Evolutionary conservation across 1,140 invertebrate species (phyloP).

Genomic region (Drosophila fuyamai): DNA sequence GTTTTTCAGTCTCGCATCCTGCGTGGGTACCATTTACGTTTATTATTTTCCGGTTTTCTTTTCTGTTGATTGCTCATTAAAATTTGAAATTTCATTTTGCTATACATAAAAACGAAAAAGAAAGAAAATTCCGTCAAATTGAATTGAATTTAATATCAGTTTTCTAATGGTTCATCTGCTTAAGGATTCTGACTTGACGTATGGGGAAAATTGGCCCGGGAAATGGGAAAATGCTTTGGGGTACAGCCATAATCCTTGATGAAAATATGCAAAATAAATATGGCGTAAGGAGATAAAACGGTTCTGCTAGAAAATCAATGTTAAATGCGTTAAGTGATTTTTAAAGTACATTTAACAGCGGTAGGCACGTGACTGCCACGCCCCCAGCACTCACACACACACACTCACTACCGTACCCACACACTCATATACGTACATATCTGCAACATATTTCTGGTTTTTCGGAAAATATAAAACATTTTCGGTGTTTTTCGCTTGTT

Average conservation of each 20-base stretch:
- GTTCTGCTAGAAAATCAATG: slow-evolving; percentile 65
- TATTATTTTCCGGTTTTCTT: slow-evolving; percentile 64
- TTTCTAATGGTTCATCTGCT: slow-evolving; percentile 58
- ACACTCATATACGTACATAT: slow-evolving; percentile 15
- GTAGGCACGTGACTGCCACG: slow-evolving; percentile 30
- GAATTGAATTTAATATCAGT: slow-evolving; percentile 82
- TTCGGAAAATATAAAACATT: slow-evolving; percentile 25
- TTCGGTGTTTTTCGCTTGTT: slow-evolving; percentile 26
- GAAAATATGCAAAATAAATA: slow-evolving; percentile 76
- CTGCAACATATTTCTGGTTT: slow-evolving; percentile 39
- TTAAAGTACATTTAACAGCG: slow-evolving; percentile 78
- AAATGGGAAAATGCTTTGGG: slow-evolving; percentile 26
- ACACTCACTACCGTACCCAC: background rate
- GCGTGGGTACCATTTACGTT: slow-evolving; percentile 53
- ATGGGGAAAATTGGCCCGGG: slow-evolving; percentile 18
- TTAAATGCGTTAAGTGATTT: slow-evolving; percentile 79
- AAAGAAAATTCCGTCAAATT: slow-evolving; percentile 52
- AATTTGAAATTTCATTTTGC: slow-evolving; percentile 75
- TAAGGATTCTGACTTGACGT: slow-evolving; percentile 18
- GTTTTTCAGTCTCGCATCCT: slow-evolving; percentile 42
- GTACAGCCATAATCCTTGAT: slow-evolving; percentile 30
- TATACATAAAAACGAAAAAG: slow-evolving; percentile 34
- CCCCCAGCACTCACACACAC: slow-evolving; percentile 4
- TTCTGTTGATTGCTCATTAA: slow-evolving; percentile 75
- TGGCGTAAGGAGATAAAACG: slow-evolving; percentile 70